Base-by-base conservation (phyloP, 1,140 invertebrate species). In the Drosophila sulfurigaster region DNA sequence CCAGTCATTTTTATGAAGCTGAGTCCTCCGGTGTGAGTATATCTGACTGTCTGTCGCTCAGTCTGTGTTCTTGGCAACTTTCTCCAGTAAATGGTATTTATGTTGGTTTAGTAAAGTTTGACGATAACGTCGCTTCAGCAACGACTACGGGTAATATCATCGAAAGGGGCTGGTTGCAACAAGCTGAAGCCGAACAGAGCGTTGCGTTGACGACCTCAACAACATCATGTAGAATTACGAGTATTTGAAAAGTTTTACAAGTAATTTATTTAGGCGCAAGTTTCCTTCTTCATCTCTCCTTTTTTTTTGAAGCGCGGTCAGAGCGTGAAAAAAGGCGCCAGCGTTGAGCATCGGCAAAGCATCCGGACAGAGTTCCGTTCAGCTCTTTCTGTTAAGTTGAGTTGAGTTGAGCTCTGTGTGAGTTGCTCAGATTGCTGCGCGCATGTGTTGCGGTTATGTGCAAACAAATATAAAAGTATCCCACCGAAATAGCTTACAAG, bases 241-340 rank as follows among this genome's bases (percentile, higher is more conserved):
- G 85, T 85, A 89, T 89, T 89, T 89, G 81, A 89, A 89, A 89
- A 89, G 86, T 89, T 89, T 89, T 83, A 79, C 81, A 89, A 89
- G 85, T 89, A 89, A 89, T 89, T 89, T 89, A 89, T 89, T 89
- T 89, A 89, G 85, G 85, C 85, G 81, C 81, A 89, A 89, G 86
- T 89, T 89, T 25, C 20, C 20, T 4, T 25, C 20, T 25, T 25
- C 20, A 4, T 25, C 20, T 25, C 20, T 25, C 4, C 3, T 25
- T 25, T 25, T 25, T 38, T 81, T 81, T 81, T 81, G 78, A 81
- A 82, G 78, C 80, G 68, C 71, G 70, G 82, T 79, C 79, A 80
- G 77, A 75, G 71, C 82, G 57, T 77, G 35, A 52, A 41, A 63
- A 69, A 67, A 15, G 15, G 38, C 38, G 32, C 43, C 35, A 68